These are phyloP conservation scores for Tinamus guttatus DNA, from an alignment of 2,113 vertebrate genomes.

Conservation along the genomic window DNA sequence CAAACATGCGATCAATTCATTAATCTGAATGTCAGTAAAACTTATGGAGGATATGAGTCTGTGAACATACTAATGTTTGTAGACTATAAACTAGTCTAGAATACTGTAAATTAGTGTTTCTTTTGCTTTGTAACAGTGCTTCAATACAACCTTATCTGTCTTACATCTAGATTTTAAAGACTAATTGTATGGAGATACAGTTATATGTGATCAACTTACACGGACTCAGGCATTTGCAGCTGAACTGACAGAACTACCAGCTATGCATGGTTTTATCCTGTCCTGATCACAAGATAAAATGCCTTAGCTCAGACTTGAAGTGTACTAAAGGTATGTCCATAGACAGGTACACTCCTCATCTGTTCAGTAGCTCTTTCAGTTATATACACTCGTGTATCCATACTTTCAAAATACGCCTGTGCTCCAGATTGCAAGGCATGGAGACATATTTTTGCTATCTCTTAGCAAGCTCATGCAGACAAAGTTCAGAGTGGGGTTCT, in stretches of 20 bases:
- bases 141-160: not conserved
- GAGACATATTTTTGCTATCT: not conserved
- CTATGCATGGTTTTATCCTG: not conserved
- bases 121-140: not conserved
- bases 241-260: not conserved
- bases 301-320: not conserved
- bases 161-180: not conserved
- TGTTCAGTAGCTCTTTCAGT: not conserved
- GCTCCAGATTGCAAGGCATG: not conserved
- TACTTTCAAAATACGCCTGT: not conserved
- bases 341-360: not conserved
- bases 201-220: not conserved
- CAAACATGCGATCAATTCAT: not conserved
- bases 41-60: not conserved
- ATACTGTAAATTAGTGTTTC: not conserved
- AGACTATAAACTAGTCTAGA: too few species aligned
- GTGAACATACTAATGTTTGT: not conserved
- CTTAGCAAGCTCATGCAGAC: not conserved
- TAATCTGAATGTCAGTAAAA: not conserved
- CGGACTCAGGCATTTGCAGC: not conserved
- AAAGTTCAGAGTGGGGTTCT: not conserved
- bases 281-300: not conserved
- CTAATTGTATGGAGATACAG: not conserved
- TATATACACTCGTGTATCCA: not conserved
- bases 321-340: rapidly evolving